Base-by-base conservation (phyloP, 2,888 invertebrate species). In the Argynnis bischoffii region DNA sequence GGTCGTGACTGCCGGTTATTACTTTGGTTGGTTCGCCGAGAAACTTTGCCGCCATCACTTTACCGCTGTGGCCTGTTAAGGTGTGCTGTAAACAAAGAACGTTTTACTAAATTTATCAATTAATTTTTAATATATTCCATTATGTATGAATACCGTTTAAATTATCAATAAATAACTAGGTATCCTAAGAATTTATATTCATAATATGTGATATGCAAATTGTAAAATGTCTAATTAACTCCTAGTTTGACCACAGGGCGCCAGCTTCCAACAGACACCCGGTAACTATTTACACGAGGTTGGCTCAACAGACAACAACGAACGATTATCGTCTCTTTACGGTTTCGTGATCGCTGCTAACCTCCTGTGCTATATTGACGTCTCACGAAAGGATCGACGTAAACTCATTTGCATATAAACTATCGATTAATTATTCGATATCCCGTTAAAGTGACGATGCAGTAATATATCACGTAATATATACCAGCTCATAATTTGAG, bases 11-110 rank as follows among this genome's bases (percentile, higher is more conserved):
- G 73, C 99, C 99, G 48, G 99, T 98, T 69, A 99, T 98, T 69
- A 99, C 98, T 94, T 98, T 98, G 72, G 96, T 95, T 16, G 96
- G 95, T 78, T 98, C 98, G 67, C 98, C 97, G 76, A 99, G 95
- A 91, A 99, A 99, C 91, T 98, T 98, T 48, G 99, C 99, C 21
- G 99, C 97, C 95, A 98, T 95, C 75, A 99, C 99, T 94, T 99
- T 99, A 64, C 97, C 98, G 81, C 98, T 97, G 93, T 99, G 99
- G 50, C 98, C 98, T 63, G 98, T 98, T 78, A 99, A 90, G 61
- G 98, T 97, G 87, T 97, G 97, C 97, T 97, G 94, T 18, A 51
- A 67, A 69, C 55, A 72, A 66, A 35, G 51, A 55, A 48, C 6
- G 21, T n/a, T 21, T 6, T 50, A 55, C 51, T 54, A 64, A 54